These are phyloP conservation scores for Rhagologus leucostigma DNA, from an alignment of 2,113 vertebrate genomes.

Conservation along the genomic window DNA sequence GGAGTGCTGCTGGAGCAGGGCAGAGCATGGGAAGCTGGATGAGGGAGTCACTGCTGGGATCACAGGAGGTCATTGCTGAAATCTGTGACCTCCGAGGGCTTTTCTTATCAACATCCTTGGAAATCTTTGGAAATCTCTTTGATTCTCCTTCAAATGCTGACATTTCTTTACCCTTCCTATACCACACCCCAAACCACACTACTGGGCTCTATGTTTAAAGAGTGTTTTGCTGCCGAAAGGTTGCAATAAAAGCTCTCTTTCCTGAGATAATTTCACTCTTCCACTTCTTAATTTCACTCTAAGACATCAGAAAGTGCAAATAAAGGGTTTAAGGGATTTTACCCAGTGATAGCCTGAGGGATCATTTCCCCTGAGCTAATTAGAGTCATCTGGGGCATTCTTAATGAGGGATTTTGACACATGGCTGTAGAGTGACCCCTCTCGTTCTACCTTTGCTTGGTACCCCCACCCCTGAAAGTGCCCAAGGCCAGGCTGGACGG, in stretches of 20 bases:
- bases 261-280: not conserved
- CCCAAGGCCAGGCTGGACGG: not conserved
- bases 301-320: not conserved
- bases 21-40: not conserved
- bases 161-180: not conserved
- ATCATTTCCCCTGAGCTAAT: not conserved
- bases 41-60: not conserved
- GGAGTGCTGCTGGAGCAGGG: not conserved
- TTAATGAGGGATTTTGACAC: not conserved
- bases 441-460: not conserved
- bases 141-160: not conserved
- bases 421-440: not conserved
- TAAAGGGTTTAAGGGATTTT: not conserved
- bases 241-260: not conserved
- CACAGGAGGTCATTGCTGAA: fast-evolving
- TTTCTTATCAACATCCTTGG: not conserved
- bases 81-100: not conserved
- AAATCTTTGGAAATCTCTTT: not conserved
- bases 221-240: not conserved
- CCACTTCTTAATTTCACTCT: not conserved
- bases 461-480: not conserved
- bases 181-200: fast-evolving
- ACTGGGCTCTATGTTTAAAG: fast-evolving
- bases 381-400: not conserved
- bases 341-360: not conserved